Percentiles rank a stretch among this genome's conserved stretches.
Conservation (phyloP, 2,888 invertebrate species). For the Cataglyphis altisquamis region DNA sequence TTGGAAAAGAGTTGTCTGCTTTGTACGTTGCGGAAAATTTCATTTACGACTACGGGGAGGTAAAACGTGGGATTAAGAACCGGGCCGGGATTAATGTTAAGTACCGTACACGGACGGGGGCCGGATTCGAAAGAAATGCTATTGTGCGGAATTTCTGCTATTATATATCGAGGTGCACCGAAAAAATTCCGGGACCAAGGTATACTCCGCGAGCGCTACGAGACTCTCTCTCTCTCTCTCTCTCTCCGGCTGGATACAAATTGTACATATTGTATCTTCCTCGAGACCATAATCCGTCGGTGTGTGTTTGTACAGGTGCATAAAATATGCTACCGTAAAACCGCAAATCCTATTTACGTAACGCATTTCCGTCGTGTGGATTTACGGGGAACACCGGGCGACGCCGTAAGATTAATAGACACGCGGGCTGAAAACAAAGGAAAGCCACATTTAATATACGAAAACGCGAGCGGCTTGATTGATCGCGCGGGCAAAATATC, state of each 20-base stretch:
- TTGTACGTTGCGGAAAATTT: constrained; percentile 37
- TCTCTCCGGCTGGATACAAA: constrained; percentile 32
- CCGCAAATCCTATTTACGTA: constrained; percentile 58
- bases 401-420: constrained; percentile 51
- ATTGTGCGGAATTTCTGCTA: constrained; percentile 24
- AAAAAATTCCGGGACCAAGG: constrained; percentile 40
- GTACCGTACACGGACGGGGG: constrained; percentile 35
- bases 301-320: constrained; percentile 46
- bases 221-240: not conserved
- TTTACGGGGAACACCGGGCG: constrained; percentile 39
- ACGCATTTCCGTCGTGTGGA: constrained; percentile 51
- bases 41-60: constrained; percentile 25
- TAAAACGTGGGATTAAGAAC: constrained; percentile 47
- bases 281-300: constrained; percentile 34
- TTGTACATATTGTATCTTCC: constrained; percentile 50
- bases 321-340: constrained; percentile 55
- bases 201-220: not conserved
- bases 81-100: constrained; percentile 46
- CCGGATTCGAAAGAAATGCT: constrained; percentile 36
- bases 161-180: not conserved
- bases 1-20: constrained; percentile 15
- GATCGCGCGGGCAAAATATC: not conserved
- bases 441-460: constrained; percentile 34
- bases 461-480: constrained; percentile 27
- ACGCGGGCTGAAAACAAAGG: constrained; percentile 30